Base-by-base conservation (phyloP, 2,888 invertebrate species). In the Cryptocephalus moraei region DNA sequence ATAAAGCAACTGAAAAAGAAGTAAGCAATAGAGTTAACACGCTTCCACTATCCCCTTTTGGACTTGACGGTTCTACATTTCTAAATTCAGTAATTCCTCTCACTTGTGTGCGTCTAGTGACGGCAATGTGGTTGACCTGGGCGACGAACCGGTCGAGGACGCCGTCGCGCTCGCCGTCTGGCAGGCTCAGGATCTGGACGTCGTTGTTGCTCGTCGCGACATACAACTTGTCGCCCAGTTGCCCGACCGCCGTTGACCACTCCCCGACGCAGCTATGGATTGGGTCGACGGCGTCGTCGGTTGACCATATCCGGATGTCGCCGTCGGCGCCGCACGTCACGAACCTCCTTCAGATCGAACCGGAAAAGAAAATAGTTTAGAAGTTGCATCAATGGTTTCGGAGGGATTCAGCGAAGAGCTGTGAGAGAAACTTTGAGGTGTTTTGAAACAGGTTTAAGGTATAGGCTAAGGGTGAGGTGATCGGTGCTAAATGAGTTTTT, bases 261-360 rank as follows among this genome's bases (percentile, higher is more conserved):
- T 93, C 93, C 1, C 91, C 91, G 48, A 91, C 79, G 64, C 87
- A 87, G 58, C 82, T 84, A 9, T 91, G 87, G 10, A 80, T 77
- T 0, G 92, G 91, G 70, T 92, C 91, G 68, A 92, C 91, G 65
- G 90, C 91, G 64, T 91, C 86, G 53, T 90, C 80, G 55, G 83
- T 83, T 34, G 84, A 73, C 92, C 93, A 96, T 51, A 90, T 82
- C 59, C 94, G 77, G 14, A 94, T 84, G 69, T 95, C 94, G 22
- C 94, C 93, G 73, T 95, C 95, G 33, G 82, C 80, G 22, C 95
- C 95, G 71, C 91, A 89, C 2, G 94, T 94, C 51, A 94, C 76
- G 38, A 94, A 75, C 51, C 79, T 77, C 52, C 84, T 83, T 54
- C 61, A 74, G 61, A 46, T 39, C 8, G 36, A 43, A 40, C 36